Evolutionary conservation across 1,140 invertebrate species (phyloP).

Genomic region (Pachyrhynchus sulphureomaculatus): DNA sequence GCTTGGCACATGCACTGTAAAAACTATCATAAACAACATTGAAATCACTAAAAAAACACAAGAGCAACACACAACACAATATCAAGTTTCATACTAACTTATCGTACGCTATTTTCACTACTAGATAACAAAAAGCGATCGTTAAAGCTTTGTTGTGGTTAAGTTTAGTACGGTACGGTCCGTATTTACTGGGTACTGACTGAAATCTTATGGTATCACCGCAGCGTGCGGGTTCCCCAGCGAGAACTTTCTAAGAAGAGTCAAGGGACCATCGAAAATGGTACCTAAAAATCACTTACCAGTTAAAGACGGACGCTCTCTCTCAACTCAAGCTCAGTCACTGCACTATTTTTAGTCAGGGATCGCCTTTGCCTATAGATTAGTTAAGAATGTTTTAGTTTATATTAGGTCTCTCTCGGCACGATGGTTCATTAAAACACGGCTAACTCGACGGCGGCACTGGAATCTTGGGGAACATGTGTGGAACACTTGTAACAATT

Average conservation of each 20-base stretch:
- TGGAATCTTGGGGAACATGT: slow-evolving; percentile 10
- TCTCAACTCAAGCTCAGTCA: not conserved
- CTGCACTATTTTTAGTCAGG: not conserved
- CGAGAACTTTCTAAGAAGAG: not conserved
- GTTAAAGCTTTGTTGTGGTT: not conserved
- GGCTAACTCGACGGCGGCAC: not conserved
- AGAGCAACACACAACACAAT: not conserved
- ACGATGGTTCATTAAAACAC: slow-evolving; percentile 3
- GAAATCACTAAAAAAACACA: not conserved
- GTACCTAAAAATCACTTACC: slow-evolving; percentile 18
- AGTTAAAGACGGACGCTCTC: slow-evolving; percentile 2
- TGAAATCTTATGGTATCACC: not conserved
- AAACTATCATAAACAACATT: not conserved
- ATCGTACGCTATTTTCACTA: too few relatives aligned
- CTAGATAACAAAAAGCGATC: not conserved
- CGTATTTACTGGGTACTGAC: not conserved
- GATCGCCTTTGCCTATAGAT: slow-evolving; percentile 3
- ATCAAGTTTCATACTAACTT: not conserved
- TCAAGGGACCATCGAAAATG: slow-evolving; percentile 4
- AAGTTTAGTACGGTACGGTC: not conserved
- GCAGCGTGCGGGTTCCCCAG: not conserved
- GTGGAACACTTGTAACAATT: slow-evolving; percentile 16
- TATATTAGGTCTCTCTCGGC: slow-evolving; percentile 21
- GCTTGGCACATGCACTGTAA: slow-evolving; percentile 16
- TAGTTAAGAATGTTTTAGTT: slow-evolving; percentile 17